phyloP scores from a whole-genome alignment of 2,113 vertebrate genomes.

The Laticauda colubrina region DNA sequence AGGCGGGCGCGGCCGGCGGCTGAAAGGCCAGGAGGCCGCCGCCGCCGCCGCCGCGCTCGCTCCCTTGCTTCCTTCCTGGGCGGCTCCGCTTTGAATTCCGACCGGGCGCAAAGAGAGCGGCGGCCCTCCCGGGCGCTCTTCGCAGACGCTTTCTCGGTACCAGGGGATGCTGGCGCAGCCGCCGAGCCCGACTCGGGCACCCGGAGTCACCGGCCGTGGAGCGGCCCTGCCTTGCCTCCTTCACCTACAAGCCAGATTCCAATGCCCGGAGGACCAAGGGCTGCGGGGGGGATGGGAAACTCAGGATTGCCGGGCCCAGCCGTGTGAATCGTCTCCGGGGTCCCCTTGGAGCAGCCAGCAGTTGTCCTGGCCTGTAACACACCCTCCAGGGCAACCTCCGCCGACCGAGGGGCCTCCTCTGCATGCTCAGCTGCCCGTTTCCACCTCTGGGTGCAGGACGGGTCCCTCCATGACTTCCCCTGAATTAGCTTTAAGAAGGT shows the following conservation, averaged over 20 bases:
- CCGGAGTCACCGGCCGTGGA: background rate
- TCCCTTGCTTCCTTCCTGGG: background rate
- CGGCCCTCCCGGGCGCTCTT: background rate
- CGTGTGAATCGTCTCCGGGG: background rate
- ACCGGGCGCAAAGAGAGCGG: background rate
- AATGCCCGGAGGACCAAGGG: background rate
- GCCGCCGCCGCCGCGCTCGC: conserved; percentile 24
- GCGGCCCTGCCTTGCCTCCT: background rate
- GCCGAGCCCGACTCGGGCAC: background rate
- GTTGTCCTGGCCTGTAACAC: background rate
- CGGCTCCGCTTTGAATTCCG: background rate
- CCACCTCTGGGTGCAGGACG: too few relatives aligned
- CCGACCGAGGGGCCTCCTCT: background rate
- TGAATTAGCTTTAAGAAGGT: background rate
- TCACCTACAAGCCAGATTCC: background rate
- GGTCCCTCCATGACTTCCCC: background rate
- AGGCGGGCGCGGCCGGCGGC: background rate
- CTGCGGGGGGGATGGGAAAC: too few relatives aligned
- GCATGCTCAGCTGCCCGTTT: background rate
- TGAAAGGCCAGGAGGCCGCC: background rate
- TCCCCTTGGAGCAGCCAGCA: too few relatives aligned
- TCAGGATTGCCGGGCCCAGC: too few relatives aligned
- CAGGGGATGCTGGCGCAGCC: background rate
- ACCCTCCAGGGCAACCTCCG: background rate
- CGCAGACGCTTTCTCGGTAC: background rate